Evolutionary conservation across 2,797 vertebrate species (phyloP).

Genomic region (Pelobates cultripes): DNA sequence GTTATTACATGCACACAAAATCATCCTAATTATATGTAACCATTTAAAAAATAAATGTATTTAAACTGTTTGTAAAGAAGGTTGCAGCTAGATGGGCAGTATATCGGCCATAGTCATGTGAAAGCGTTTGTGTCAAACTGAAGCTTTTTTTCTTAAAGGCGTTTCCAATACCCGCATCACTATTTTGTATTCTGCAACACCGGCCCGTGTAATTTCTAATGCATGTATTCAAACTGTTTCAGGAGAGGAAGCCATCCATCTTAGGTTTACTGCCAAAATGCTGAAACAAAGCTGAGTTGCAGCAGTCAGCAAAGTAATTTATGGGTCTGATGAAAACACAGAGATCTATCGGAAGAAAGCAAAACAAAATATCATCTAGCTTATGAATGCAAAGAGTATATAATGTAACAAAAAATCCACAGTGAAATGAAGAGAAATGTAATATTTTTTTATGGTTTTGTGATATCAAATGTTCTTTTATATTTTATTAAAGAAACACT

Average conservation of each 20-base stretch:
- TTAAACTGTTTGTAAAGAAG: too few species aligned
- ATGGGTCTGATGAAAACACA: conserved; percentile 43
- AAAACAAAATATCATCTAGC: conserved; percentile 24
- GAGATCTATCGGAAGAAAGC: conserved; percentile 32
- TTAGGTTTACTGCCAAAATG: conserved; percentile 47
- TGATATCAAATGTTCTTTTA: too few species aligned
- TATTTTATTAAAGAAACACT: too few species aligned
- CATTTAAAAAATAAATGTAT: too few species aligned
- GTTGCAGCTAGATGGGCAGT: neutral
- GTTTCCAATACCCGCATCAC: neutral
- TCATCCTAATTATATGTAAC: too few species aligned
- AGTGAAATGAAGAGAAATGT: too few species aligned
- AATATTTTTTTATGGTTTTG: too few species aligned
- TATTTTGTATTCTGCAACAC: conserved; percentile 46
- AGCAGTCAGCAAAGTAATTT: conserved; percentile 51
- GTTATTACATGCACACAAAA: too few species aligned
- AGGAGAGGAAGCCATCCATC: conserved; percentile 49
- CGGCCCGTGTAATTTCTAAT: conserved; percentile 41
- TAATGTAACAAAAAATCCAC: neutral
- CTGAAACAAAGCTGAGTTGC: conserved; percentile 45
- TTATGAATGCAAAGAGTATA: conserved; percentile 16
- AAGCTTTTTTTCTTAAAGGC: conserved; percentile 2
- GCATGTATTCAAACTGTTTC: conserved; percentile 53
- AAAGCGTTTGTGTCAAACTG: neutral
- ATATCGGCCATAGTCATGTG: neutral